Evolutionary conservation across 2,113 vertebrate species (phyloP), one percentile per base, ranked within the genome.

Genomic region (Reinhardtius hippoglossoides): DNA sequence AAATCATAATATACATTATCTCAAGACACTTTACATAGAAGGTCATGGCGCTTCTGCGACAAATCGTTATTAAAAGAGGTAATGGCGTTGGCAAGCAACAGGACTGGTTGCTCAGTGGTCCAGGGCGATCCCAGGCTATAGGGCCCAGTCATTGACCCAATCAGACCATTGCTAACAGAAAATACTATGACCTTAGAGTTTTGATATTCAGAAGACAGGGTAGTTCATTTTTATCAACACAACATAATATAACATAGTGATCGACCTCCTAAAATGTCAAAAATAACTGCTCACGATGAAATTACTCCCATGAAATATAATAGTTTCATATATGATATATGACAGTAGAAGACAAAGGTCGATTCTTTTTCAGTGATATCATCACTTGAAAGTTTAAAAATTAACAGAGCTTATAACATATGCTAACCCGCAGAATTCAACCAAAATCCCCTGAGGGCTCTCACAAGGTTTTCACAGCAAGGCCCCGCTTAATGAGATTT

Each of bases 241-340:
- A 18, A 52, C 21, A 24, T 69, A 20, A 82, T 18, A 9, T 18
- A 6, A 50, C 18, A 18, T 6, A 18, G 46, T 50, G 46, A 50
- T 5, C 46, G 5, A 67, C 35, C 16, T 67, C 40, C 80, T 55
- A 6, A 42, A 40, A 67, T 64, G 63, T 77, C 67, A 72, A 54
- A 78, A 26, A 42, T 16, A 74, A 44, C n/a, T 56, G 52, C 20
- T 54, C 20, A 20, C 31, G 20, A 65, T 9, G 55, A 65, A 66
- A 55, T 35, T 44, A 65, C 16, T 56, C 10, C 27, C 23, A 57
- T 18, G 23, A 23, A 55, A 66, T 55, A 48, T 67, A 35, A 63
- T 20, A 18, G 61, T 2, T 6, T 14, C 44, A 46, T 5, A 46
- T 4, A 46, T 55, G 44, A 48, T 50, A 44, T 71, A 9, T 63